Base-by-base conservation (phyloP, 2,888 invertebrate species). In the Clunio marinus region DNA sequence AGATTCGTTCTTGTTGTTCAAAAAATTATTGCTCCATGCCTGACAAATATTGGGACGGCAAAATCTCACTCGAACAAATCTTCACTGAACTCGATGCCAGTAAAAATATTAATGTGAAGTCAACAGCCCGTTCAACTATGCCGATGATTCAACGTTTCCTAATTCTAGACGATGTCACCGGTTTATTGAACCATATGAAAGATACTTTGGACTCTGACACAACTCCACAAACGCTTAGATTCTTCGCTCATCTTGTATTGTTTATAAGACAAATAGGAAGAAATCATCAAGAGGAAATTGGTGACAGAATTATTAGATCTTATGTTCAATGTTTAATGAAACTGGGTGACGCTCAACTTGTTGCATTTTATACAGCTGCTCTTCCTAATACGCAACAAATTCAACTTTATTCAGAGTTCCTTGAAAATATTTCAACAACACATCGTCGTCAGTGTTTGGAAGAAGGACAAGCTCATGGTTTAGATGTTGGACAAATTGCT, bases 401-500 rank as follows among this genome's bases (percentile, higher is more conserved):
- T n/a, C 17, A 72, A 81, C 85, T 88, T 0, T 92, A 87, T 78
- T 85, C 91, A 0, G 82, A 83, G 71, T 86, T 88, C 72, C 82
- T 92, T 75, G 86, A 88, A 75, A 81, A 80, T 24, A 82, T 91
- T n/a, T 82, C 82, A 70, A 84, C 86, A n/a, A 84, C 85, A 69
- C 69, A 70, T 1, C 82, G 91, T 32, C 80, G 82, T 68, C 79
- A 81, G 57, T 87, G 89, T 35, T 81, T 93, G 22, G 83, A 82
- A 74, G 91, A 85, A 72, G 93, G 89, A 0, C 80, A 86, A 66
- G 82, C 83, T 72, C 88, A 88, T 51, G 90, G 89, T 10, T 81
- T 96, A 45, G 89, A 95, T 79, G 85, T 95, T n/a, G 85, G 88
- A 69, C 85, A 86, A 20, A 91, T 95, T 69, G 93, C 95, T 0